Evolutionary conservation across 2,113 vertebrate genomes (phyloP), one percentile per base, ranked within the genome.

Genomic region (Gymnobelideus leadbeateri): DNA sequence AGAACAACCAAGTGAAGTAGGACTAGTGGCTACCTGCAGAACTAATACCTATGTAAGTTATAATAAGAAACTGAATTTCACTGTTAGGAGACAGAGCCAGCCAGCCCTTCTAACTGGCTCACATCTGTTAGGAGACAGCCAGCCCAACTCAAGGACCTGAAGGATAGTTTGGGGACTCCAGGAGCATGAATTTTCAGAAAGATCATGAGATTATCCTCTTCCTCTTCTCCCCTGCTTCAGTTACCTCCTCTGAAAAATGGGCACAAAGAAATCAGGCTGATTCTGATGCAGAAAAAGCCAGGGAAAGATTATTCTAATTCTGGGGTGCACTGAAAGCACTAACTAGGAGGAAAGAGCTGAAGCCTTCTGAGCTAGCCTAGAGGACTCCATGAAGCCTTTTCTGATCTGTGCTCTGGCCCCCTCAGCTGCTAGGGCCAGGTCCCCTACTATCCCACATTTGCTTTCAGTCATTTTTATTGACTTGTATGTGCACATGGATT

Each of bases 1-100:
- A 61, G 57, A 61, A 61, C 10, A 28, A 61, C 26, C 28, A 61
- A 61, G 26, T 31, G 28, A 61, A 31, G 31, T 31, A 2, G 57
- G 28, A 31, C 26, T 61, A 3, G 8, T 12, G 28, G 68, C 61
- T 95, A 96, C 93, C 53, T 92, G 46, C 21, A 89, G 51, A 92
- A 93, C 94, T 43, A 43, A 93, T 28, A 61, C 89, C 52, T 93
- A n/a, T 43, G n/a, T 50, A 53, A 91, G 51, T 47, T 25, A 49
- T 55, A 92, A 47, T 7, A n/a, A 51, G 10, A 12, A 92, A 68
- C 2, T 47, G 55, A 37, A 16, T 37, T 68, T 68, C 11, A 68
- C 61, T 37, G 31, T 68, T 68, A 68, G 31, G 31, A 68, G 31
- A 68, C 12, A 68, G 31, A 37, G 12, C 12, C 61, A 37, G 9